Base-by-base conservation (phyloP, 2,888 invertebrate species). In the Drosophila rellima region DNA sequence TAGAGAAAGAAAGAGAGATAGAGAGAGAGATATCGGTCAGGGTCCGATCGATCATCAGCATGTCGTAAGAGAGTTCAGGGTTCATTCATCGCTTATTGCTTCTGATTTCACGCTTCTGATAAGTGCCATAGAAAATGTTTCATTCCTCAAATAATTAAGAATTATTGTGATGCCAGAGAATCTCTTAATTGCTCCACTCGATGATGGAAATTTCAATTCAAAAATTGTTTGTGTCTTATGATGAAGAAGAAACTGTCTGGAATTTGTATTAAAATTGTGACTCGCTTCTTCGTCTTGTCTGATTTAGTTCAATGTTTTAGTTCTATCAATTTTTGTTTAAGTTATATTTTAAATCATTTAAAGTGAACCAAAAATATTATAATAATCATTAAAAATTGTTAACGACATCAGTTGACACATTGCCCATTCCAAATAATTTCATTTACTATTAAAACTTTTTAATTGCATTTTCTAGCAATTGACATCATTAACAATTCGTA, bases 21-120 rank as follows among this genome's bases (percentile, higher is more conserved):
- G n/a, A 15, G 44, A 15, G 44, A 13, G 35, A 26, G 20, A 75
- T 51, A 68, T 65, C 60, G 78, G 88, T 82, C 85, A 82, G 69
- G 85, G 82, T 39, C 29, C 29, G 10, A 54, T 60, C 59, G 8
- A 60, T 42, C 60, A 59, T 57, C 51, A 18, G 15, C 33, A 35
- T 61, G 31, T 61, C 42, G 59, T 23, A 55, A 57, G 59, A 68
- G 51, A 75, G 83, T 63, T 86, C 68, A 75, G 69, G 51, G 86
- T 67, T 81, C 80, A 80, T 42, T 59, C 48, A 50, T 55, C 57
- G 42, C 26, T 57, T 70, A 47, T 37, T 42, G 78, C 61, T 67
- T 73, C n/a, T 74, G 78, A 73, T 78, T 74, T 67, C 37, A 51
- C 47, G 47, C 26, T 44, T 39, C 35, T 47, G 78, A 73, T 78